A percentile compares a stretch with the other conserved stretches of the same genome.
Evolutionary conservation across 2,113 vertebrate genomes (phyloP).

Genomic region (Cyprichromis sp.): DNA sequence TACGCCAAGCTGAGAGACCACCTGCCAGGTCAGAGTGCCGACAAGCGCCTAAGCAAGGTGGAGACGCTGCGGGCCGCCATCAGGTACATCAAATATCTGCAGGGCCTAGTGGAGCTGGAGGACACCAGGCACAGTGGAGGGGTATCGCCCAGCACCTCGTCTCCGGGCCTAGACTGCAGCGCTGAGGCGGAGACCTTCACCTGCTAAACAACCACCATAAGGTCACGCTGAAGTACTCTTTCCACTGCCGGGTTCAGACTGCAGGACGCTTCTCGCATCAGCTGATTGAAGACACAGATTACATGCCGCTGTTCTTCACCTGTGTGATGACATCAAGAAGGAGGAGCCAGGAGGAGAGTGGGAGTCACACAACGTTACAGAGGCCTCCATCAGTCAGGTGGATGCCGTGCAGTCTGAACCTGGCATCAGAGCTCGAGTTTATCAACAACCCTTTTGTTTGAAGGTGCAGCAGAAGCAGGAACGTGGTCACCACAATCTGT

Average conservation of each 20-base stretch:
- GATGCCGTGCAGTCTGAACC: neutral
- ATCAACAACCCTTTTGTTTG: neutral
- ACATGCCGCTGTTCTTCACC: neutral
- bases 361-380: neutral
- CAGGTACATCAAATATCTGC: constrained; percentile 80
- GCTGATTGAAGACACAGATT: neutral
- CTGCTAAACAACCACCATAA: neutral
- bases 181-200: neutral
- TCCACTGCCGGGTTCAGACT: neutral
- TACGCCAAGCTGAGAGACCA: constrained; percentile 78
- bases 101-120: constrained; percentile 66
- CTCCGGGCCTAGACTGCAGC: constrained; percentile 46
- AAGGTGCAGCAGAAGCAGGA: neutral
- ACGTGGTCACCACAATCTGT: neutral
- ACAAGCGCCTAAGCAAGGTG: constrained; percentile 81
- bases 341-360: neutral
- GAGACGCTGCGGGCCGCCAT: constrained; percentile 81
- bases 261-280: neutral
- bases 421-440: neutral
- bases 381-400: neutral
- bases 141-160: neutral
- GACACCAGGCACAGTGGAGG: constrained; percentile 8
- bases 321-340: neutral
- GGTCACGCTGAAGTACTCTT: neutral
- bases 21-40: constrained; percentile 65